Base-by-base conservation (phyloP, 1,140 invertebrate species). In the Halyomorpha halys region DNA sequence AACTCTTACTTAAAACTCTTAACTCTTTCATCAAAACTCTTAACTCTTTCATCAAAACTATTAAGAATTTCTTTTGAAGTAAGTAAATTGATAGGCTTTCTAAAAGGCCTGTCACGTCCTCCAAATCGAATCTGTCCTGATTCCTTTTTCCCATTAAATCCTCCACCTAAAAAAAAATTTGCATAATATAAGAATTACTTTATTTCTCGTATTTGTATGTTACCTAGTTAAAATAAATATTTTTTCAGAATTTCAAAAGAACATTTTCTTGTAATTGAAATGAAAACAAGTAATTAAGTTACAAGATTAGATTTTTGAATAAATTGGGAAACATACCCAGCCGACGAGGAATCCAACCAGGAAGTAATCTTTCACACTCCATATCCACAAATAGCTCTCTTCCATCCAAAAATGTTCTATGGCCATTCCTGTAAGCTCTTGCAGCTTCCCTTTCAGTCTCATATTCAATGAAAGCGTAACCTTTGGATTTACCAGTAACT, bases 111-210 rank as follows among this genome's bases (percentile, higher is more conserved):
- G 59, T 86, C 83, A 70, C 79, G 79, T 25, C 91, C 85, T 9
- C 91, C 91, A 80, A 94, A 95, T 66, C 91, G 76, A 18, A 94
- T 75, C 71, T 95, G 91, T 0, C 91, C 91, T 3, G 90, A 90
- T 74, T 92, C 87, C 70, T 90, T 94, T 68, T 81, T 83, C 1
- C 91, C 91, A 14, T 90, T 89, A 72, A 93, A 87, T 18, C 91
- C 91, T 53, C 91, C 91, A 27, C 91, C 80, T 81, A 16, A 2
- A 71, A 72, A 62, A 65, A 65, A n/a, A n/a, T n/a, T n/a, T n/a
- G n/a, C n/a, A 30, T 30, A 30, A 30, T 30, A 30, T 8, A 30
- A 30, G 3, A 30, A 30, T 30, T 30, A 30, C 27, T 30, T 4
- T 8, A 4, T 8, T 30, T 4, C 18, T 39, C n/a, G 13, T 2